These are phyloP conservation scores for Rhopalosiphum maidis DNA, from an alignment of 1,140 invertebrate genomes.

Conservation along the genomic window DNA sequence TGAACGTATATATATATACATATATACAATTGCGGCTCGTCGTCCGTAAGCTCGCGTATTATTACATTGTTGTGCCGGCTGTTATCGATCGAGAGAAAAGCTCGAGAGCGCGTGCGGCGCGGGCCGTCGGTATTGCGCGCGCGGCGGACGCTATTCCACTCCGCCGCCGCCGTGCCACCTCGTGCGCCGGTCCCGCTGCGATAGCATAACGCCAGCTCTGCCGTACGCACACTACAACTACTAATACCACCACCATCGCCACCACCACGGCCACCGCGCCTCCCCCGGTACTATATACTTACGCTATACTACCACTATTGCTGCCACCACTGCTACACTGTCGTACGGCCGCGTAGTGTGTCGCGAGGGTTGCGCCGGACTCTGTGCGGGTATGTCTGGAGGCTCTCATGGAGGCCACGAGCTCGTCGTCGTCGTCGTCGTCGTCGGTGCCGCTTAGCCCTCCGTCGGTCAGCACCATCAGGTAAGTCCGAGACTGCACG, in stretches of 20 bases:
- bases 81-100: conserved; percentile 53
- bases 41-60: conserved; percentile 21
- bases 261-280: background rate
- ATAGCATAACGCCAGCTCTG: background rate
- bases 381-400: conserved; percentile 55
- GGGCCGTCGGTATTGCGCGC: conserved; percentile 36
- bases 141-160: conserved; percentile 21
- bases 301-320: background rate
- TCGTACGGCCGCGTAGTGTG: conserved; percentile 22
- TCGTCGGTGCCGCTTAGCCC: conserved; percentile 38
- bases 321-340: background rate
- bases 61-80: conserved; percentile 55
- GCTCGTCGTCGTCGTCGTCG: conserved; percentile 55
- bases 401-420: conserved; percentile 58
- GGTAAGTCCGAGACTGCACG: background rate
- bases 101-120: conserved; percentile 51
- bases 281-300: background rate
- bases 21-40: conserved; percentile 15
- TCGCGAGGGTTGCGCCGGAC: conserved; percentile 52
- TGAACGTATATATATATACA: background rate
- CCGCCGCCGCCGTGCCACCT: background rate
- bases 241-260: too few species aligned
- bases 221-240: background rate
- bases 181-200: background rate
- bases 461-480: background rate